Percentiles rank a stretch among this genome's conserved stretches.
Evolutionary conservation across 2,113 vertebrate genomes (phyloP).

Genomic region (Tonatia bakeri): DNA sequence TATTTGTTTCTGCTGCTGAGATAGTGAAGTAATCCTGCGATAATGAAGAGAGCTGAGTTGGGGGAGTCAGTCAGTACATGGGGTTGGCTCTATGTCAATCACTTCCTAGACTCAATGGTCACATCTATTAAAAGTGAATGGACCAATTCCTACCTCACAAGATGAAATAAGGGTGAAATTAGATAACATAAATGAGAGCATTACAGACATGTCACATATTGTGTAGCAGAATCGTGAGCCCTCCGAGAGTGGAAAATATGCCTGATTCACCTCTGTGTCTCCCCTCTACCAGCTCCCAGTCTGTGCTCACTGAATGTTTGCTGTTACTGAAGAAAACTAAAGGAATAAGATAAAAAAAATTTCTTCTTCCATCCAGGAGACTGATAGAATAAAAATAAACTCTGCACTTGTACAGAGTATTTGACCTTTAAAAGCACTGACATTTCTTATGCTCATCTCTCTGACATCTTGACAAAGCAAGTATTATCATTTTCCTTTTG

Average conservation of each 20-base stretch:
- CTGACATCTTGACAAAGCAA: not conserved
- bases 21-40: not conserved
- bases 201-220: not conserved
- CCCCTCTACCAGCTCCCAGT: not conserved
- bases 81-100: not conserved
- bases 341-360: not conserved
- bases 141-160: not conserved
- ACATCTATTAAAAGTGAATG: not conserved
- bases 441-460: constrained; percentile 21
- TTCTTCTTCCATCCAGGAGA: not conserved
- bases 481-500: constrained; percentile 1
- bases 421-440: constrained; percentile 51
- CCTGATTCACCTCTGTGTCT: not conserved
- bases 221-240: not conserved
- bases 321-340: not conserved
- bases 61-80: not conserved
- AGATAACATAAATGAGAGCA: not conserved
- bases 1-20: not conserved
- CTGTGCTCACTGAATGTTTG: not conserved
- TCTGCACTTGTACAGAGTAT: not conserved
- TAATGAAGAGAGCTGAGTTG: not conserved
- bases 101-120: not conserved
- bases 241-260: not conserved
- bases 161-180: not conserved
- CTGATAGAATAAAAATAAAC: constrained; percentile 44